These are phyloP conservation scores for Calameuta filiformis DNA, from an alignment of 2,888 invertebrate species.

Conservation along the genomic window DNA sequence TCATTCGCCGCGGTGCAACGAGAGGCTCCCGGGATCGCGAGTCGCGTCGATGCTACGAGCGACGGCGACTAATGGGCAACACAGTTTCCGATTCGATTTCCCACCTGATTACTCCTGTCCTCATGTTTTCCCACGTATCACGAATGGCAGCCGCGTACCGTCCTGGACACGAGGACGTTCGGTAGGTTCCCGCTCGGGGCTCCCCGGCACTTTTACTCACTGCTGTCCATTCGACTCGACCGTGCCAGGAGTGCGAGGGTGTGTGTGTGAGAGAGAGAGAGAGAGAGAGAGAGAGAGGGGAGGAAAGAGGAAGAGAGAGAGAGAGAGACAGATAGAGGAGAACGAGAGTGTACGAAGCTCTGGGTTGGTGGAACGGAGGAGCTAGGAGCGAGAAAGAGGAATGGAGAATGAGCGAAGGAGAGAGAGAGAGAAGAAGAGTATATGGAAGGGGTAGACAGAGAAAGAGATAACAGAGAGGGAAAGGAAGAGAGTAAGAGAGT, in stretches of 20 bases:
- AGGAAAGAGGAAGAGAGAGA: conserved; percentile 20
- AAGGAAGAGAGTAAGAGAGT: neutral
- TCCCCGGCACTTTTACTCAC: neutral
- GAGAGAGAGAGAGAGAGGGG: conserved; percentile 22
- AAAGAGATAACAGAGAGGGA: conserved; percentile 1
- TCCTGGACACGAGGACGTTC: neutral
- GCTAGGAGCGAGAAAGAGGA: neutral
- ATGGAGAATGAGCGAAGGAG: neutral
- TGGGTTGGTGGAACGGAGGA: neutral
- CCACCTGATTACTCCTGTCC: too few species aligned
- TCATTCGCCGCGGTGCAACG: too few species aligned
- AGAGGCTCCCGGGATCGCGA: too few species aligned
- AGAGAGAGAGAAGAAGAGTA: conserved; percentile 4
- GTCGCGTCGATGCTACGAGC: too few species aligned
- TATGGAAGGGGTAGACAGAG: conserved; percentile 19
- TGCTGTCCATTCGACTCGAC: neutral
- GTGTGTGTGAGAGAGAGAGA: conserved; percentile 24
- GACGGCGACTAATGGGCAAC: too few species aligned
- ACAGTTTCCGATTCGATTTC: too few species aligned
- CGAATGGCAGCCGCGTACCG: too few species aligned
- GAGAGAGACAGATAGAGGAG: conserved; percentile 3
- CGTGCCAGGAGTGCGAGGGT: conserved; percentile 18
- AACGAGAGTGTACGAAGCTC: neutral
- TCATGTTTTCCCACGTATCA: too few species aligned
- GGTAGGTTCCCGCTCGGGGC: neutral